Evolutionary conservation across 2,888 invertebrate species (phyloP).

Genomic region (Sepioteuthis lessoniana): DNA sequence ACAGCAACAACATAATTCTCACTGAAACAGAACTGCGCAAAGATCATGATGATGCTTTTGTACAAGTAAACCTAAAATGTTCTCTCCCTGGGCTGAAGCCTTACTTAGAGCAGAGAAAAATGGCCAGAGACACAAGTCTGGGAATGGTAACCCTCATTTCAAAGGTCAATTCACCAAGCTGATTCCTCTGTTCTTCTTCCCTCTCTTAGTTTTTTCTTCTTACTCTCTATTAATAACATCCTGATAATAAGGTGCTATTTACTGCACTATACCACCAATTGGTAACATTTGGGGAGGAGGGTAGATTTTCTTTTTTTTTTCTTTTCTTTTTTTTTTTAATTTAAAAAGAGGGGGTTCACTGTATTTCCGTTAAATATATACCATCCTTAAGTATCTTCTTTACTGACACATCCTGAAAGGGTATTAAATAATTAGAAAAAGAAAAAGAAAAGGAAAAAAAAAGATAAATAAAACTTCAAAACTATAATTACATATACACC

Average conservation of each 20-base stretch:
- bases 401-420: constrained; percentile 24
- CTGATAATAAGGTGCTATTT: not conserved
- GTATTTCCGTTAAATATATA: not conserved
- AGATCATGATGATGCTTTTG: not conserved
- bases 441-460: not conserved
- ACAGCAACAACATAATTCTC: not conserved
- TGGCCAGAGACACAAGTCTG: constrained; percentile 6
- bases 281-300: not conserved
- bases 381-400: not conserved
- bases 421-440: not conserved
- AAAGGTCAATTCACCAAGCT: not conserved
- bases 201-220: not conserved
- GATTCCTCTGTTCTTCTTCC: not conserved
- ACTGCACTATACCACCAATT: not conserved
- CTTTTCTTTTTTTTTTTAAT: not conserved
- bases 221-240: not conserved
- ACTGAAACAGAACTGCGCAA: not conserved
- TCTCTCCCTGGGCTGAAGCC: not conserved
- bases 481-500: not conserved
- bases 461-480: not conserved
- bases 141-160: not conserved
- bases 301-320: not conserved
- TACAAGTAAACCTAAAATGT: not conserved
- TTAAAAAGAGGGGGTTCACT: not conserved
- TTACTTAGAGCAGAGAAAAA: not conserved